Percentiles rank a stretch among this genome's conserved stretches.
phyloP scores from a whole-genome alignment of 53 echinoderm and acorn worm species.

The Temnopleurus reevesii region DNA sequence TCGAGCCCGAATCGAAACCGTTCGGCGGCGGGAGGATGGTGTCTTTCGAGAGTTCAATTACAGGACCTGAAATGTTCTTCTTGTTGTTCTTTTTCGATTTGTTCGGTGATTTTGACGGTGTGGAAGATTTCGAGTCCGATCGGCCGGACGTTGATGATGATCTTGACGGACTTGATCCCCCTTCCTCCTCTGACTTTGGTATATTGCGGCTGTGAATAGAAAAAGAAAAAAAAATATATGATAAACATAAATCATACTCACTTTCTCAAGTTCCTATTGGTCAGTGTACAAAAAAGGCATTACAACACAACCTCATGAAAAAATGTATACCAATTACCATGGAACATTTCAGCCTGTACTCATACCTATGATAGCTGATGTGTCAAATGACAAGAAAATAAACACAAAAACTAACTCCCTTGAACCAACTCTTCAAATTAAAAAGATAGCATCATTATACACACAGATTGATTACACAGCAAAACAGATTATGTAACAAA shows the following conservation, averaged over 20 bases:
- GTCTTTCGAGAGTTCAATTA: slow-evolving; percentile 56
- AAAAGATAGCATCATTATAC: not conserved
- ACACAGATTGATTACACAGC: not conserved
- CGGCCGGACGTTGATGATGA: slow-evolving; percentile 33
- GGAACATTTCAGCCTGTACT: too few relatives aligned
- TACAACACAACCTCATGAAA: too few relatives aligned
- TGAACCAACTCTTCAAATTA: not conserved
- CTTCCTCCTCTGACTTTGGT: slow-evolving; percentile 29
- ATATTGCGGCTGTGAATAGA: slow-evolving; percentile 25
- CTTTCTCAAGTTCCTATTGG: too few relatives aligned
- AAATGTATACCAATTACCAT: too few relatives aligned
- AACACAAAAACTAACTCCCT: too few relatives aligned
- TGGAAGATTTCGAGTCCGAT: slow-evolving; percentile 45
- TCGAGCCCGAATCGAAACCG: slow-evolving; percentile 56
- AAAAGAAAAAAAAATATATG: not conserved
- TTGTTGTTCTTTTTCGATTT: slow-evolving; percentile 36
- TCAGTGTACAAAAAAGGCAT: too few relatives aligned
- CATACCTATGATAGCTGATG: too few relatives aligned
- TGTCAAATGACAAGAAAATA: too few relatives aligned
- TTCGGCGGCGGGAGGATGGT: slow-evolving; percentile 54
- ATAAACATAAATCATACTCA: not conserved
- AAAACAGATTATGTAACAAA: slow-evolving; percentile 12
- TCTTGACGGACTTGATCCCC: slow-evolving; percentile 28
- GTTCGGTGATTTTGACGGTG: slow-evolving; percentile 50
- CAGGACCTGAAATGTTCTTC: slow-evolving; percentile 27